Evolutionary conservation across 2,888 invertebrate species (phyloP), one percentile per base, ranked within the genome.

Genomic region (Microdon myrmicae): DNA sequence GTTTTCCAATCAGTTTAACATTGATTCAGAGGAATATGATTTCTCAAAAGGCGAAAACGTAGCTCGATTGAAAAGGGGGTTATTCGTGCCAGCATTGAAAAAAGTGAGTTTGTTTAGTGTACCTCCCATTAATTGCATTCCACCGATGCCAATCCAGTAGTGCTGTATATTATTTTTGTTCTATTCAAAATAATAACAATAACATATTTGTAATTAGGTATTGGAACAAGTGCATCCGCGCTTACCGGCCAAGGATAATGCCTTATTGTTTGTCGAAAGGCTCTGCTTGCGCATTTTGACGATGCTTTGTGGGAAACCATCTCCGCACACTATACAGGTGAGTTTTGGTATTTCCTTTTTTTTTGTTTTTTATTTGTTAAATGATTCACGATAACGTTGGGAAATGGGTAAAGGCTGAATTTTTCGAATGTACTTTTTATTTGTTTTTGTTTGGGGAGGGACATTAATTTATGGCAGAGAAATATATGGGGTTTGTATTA

Each of bases 21-120:
- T 44, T 35, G 67, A 60, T 22, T 43, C 49, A 5, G 67, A 69
- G 68, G 79, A 78, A 19, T 79, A 78, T 83, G 92, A 94, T 84
- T 94, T 94, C 82, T 87, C 87, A 78, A 90, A 90, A 79, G 89
- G 89, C 76, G 94, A 94, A 81, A 94, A 94, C 82, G 87, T 87
- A 72, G 86, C 87, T 71, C 94, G 94, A 86, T 96, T 96, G 96
- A 90, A n/a, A n/a, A n/a, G 89, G 77, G 94, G 94, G 69, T 84
- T 96, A 69, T 90, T 96, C 81, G 87, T 92, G 76, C 87, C 86
- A 75, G 89, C 94, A 39, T 84, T 96, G 74, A 88, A 89, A 81
- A 92, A 92, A 89, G 94, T 94, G 82, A 34, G 48, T 44, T 58
- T 44, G 45, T 26, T 45, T 39, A 25, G 45, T 31, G n/a, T n/a